Conservation (phyloP, 2,888 invertebrate species). For the Teinopalpus imperialis region DNA sequence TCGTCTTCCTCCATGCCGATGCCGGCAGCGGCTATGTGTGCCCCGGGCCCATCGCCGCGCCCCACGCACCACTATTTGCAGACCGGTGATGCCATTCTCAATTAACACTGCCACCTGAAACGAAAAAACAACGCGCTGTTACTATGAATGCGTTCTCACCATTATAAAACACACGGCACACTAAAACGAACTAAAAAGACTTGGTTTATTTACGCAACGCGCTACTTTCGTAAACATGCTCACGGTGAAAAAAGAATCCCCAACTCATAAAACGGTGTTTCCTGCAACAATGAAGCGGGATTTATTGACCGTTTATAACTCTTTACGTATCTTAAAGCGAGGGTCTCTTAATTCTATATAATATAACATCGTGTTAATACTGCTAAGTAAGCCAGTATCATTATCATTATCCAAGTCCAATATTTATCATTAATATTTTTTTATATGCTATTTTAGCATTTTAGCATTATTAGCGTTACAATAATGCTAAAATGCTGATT, state of each 20-base stretch:
- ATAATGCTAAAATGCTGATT: too few species aligned
- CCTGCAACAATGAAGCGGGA: conserved; percentile 1
- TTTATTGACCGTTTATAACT: conserved; percentile 10
- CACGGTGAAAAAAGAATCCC: conserved; percentile 8
- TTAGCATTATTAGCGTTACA: too few species aligned
- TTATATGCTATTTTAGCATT: too few species aligned
- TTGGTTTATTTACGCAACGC: conserved; percentile 29
- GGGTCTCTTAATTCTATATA: too few species aligned
- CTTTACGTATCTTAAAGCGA: too few species aligned
- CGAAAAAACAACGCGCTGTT: conserved; percentile 30
- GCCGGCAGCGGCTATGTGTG: conserved; percentile 54
- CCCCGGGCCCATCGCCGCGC: conserved; percentile 58
- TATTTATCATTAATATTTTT: too few species aligned
- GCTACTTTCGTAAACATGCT: conserved; percentile 4
- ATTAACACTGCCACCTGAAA: conserved; percentile 68
- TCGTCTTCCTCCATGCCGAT: conserved; percentile 77
- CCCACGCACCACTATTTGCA: conserved; percentile 52
- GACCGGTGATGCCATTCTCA: conserved; percentile 61
- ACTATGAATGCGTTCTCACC: conserved; percentile 8
- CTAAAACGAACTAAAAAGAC: conserved; percentile 11
- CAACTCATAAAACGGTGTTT: conserved; percentile 11
- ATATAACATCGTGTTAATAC: too few species aligned
- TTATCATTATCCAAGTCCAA: too few species aligned
- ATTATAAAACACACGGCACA: conserved; percentile 27
- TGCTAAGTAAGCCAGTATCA: too few species aligned